Base-by-base conservation (phyloP, 2,888 invertebrate genomes). In the Drosophila histrio region DNA sequence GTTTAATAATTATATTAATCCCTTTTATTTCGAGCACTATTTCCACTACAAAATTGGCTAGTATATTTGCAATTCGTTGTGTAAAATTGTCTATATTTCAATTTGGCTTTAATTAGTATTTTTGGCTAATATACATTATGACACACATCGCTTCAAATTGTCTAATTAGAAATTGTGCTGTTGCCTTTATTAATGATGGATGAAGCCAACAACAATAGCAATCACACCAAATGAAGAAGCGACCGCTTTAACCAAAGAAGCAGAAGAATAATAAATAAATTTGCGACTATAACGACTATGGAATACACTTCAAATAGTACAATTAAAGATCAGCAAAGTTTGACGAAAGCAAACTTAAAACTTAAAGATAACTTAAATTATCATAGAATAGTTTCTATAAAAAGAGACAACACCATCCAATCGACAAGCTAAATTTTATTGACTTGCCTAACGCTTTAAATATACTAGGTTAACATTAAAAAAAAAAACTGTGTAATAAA, bases 121-220 rank as follows among this genome's bases (percentile, higher is more conserved):
- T 61, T 56, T 32, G 38, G 39, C 24, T 26, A 38, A 46, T 52
- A 58, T 44, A 32, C 39, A 52, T 58, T 50, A 57, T 44, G 22
- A 44, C 13, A 28, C 52, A 43, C 21, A 13, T 30, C 30, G 44
- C 13, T 52, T 44, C 13, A 46, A 58, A 39, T 52, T 58, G 63
- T 58, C 39, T 58, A 63, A 58, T 58, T 63, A 63, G 52, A 63
- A 58, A 58, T 39, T 63, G 13, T 57, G 50, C 28, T 50, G 44
- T 50, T 63, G 49, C 38, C 57, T 50, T 22, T 57, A 56, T 58
- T 63, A 52, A 58, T 58, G 52, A 52, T 63, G 52, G 39, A 52
- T 46, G 50, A 32, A 22, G 44, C n/a, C 41, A 30, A 26, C 32
- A 1, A 43, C 24, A 11, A 26, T 21, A 36, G 43, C 43, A 56